Evolutionary conservation across 2,888 invertebrate genomes (phyloP), one percentile per base, ranked within the genome.

Genomic region (Acanthopleura granulata): DNA sequence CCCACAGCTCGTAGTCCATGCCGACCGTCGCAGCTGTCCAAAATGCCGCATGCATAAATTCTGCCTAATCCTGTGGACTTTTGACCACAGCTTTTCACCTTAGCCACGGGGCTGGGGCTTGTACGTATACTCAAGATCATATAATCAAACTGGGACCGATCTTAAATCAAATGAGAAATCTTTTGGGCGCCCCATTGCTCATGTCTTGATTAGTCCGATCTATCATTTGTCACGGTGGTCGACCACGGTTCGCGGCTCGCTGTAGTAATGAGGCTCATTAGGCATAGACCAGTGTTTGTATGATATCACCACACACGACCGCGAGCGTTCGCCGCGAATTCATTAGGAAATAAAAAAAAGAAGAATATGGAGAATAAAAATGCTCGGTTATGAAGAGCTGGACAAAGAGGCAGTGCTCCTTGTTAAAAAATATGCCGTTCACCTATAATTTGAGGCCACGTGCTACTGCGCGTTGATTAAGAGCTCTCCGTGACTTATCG

Each of bases 221-320:
- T 66, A 66, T 66, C 66, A 66, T 66, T 66, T 66, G 66, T 66
- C 66, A 66, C 6, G 16, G 66, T 16, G 66, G 16, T 27, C 57
- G 57, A 57, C 6, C 12, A 18, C 18, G 29, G 22, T 27, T 22
- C 29, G 66, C 25, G 6, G 27, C 66, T 22, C n/a, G 4, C 22
- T 14, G 9, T 16, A 27, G 29, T 66, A 66, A 66, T 66, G 66
- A 66, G 66, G 66, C 66, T 66, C 29, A 27, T 66, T 66, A 66
- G 25, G 16, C 12, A 66, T 66, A 66, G 66, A 27, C 66, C 66
- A 66, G 25, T 27, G 66, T 27, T 27, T 22, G 16, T 25, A 66
- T 66, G 15, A 66, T 66, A 66, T 66, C 66, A 66, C 25, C 29
- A 6, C 29, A 27, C 66, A 66, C 25, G 22, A 27, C 66, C 66